phyloP scores from a whole-genome alignment of 2,113 vertebrate genomes.

The Onychorhynchus coronatus region DNA sequence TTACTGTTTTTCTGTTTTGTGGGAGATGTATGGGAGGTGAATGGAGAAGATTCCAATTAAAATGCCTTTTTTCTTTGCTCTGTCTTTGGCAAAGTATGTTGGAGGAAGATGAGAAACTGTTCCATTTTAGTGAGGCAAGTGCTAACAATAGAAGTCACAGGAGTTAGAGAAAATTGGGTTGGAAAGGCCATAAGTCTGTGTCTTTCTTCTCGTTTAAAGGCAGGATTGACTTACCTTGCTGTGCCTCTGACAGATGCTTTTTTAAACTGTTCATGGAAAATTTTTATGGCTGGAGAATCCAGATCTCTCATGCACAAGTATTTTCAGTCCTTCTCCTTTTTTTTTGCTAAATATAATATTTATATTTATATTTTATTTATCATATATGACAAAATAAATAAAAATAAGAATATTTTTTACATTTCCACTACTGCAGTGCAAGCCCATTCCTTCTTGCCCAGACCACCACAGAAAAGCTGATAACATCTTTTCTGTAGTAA shows the following conservation, averaged over 20 bases:
- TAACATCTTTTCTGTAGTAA: background rate
- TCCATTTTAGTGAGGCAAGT: background rate
- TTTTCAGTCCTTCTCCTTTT: background rate
- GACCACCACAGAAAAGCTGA: background rate
- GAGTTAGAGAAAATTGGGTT: constrained; percentile 17
- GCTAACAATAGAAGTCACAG: constrained; percentile 31
- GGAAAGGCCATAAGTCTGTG: background rate
- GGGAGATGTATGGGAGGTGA: background rate
- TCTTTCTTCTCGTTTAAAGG: constrained; percentile 8
- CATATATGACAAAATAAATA: too few relatives aligned
- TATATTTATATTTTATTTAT: too few relatives aligned
- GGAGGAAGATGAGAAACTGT: constrained; percentile 27
- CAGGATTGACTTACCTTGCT: constrained; percentile 1
- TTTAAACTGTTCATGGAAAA: background rate
- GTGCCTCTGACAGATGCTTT: background rate
- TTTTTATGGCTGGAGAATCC: background rate
- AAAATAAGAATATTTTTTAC: background rate
- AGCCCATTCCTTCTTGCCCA: background rate
- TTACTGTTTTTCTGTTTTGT: constrained; percentile 16
- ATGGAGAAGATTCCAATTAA: constrained; percentile 40
- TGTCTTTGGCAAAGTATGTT: constrained; percentile 30
- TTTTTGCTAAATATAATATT: background rate
- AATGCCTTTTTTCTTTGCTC: constrained; percentile 29
- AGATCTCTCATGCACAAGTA: background rate
- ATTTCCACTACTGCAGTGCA: background rate